A percentile compares a stretch with the other conserved stretches of the same genome.
Evolutionary conservation across 2,888 invertebrate species (phyloP).

Genomic region (Taenaris catops): DNA sequence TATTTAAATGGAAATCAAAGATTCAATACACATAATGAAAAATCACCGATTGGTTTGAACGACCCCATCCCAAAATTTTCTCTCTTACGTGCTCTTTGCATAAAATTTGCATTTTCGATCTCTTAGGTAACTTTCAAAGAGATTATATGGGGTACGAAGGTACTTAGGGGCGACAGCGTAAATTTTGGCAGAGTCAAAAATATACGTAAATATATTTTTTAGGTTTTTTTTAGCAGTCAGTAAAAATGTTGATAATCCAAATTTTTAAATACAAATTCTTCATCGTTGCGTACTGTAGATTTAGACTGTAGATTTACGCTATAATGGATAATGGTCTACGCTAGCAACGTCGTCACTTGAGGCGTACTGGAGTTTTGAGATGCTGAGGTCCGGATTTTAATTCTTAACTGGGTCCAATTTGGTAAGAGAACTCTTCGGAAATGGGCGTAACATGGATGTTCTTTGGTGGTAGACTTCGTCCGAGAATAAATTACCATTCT

Average conservation of each 20-base stretch:
- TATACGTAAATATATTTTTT: constrained; percentile 26
- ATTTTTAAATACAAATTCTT: too few species aligned
- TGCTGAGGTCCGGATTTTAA: too few species aligned
- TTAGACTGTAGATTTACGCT: too few species aligned
- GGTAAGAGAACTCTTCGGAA: too few species aligned
- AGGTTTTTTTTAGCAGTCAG: constrained; percentile 5
- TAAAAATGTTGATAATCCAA: constrained; percentile 21
- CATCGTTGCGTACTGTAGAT: too few species aligned
- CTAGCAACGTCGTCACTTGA: too few species aligned
- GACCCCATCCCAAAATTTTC: constrained; percentile 52
- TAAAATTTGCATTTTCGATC: constrained; percentile 75
- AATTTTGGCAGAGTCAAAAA: constrained; percentile 39
- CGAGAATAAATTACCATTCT: too few species aligned
- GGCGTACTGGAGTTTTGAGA: too few species aligned
- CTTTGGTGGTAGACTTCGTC: too few species aligned
- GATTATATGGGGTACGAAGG: constrained; percentile 40
- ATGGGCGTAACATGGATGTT: too few species aligned
- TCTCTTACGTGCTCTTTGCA: constrained; percentile 52
- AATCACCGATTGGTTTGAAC: constrained; percentile 32
- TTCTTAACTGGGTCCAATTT: too few species aligned
- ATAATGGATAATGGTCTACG: too few species aligned
- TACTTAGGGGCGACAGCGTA: constrained; percentile 33
- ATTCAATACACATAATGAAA: constrained; percentile 66
- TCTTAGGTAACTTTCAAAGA: constrained; percentile 47
- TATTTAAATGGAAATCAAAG: constrained; percentile 40